phyloP scores from a whole-genome alignment of 2,888 invertebrate species.

The Notocelia uddmanniana region DNA sequence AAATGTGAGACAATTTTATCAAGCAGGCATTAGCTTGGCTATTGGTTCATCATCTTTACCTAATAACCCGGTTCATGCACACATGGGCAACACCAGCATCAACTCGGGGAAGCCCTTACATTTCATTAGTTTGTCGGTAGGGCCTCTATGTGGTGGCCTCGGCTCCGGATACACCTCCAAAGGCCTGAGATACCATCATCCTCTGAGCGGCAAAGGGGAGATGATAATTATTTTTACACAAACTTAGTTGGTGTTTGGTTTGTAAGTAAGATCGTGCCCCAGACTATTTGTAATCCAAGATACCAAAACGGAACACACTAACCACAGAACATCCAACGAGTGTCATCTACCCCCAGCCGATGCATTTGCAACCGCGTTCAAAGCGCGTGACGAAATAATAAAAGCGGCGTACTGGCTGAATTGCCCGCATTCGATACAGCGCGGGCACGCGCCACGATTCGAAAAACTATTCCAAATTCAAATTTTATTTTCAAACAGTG shows the following conservation, averaged over 20 bases:
- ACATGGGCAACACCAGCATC: no score
- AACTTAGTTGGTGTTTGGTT: background rate
- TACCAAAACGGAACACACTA: slow-evolving; percentile 40
- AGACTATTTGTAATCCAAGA: slow-evolving; percentile 5
- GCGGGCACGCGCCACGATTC: slow-evolving; percentile 67
- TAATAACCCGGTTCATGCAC: no score
- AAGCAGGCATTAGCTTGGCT: no score
- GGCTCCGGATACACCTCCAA: no score
- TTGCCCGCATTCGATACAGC: slow-evolving; percentile 68
- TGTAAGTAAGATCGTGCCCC: background rate
- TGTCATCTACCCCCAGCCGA: slow-evolving; percentile 54
- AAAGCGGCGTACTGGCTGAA: slow-evolving; percentile 67
- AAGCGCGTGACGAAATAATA: slow-evolving; percentile 82
- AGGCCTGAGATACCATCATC: no score
- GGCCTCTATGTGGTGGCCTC: no score
- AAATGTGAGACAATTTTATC: no score
- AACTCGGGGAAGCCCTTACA: no score
- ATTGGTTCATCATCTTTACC: no score
- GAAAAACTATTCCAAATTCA: slow-evolving; percentile 52
- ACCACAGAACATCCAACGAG: slow-evolving; percentile 53
- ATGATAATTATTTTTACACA: background rate
- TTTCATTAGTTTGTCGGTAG: no score
- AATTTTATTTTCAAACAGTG: slow-evolving; percentile 55
- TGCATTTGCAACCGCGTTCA: slow-evolving; percentile 65
- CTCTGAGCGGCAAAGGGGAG: no score